Conservation (phyloP, 2,888 invertebrate genomes). For the Noctua fimbriata region DNA sequence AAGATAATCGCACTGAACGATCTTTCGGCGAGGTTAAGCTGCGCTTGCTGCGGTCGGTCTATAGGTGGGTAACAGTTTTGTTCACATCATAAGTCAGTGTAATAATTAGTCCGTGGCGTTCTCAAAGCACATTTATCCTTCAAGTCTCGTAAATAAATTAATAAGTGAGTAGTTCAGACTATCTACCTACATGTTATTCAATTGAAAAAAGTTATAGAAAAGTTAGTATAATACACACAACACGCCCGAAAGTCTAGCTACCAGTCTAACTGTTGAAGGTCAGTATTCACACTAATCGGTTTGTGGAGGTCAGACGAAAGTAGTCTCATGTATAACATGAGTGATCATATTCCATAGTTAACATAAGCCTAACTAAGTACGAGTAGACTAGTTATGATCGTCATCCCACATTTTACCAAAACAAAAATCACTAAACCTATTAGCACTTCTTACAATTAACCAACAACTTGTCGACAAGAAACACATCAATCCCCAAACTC, state of each 20-base stretch:
- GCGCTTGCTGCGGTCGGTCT: not conserved
- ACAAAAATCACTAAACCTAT: slow-evolving; percentile 13
- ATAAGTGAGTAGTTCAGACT: not conserved
- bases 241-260: not conserved
- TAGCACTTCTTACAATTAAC: slow-evolving; percentile 22
- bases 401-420: not conserved
- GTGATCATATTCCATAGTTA: not conserved
- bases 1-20: too few relatives aligned
- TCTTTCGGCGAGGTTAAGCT: not conserved
- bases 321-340: not conserved
- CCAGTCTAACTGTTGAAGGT: not conserved
- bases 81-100: not conserved
- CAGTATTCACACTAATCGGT: not conserved
- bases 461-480: slow-evolving; percentile 37
- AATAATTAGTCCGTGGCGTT: not conserved
- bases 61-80: not conserved
- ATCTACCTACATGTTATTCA: not conserved
- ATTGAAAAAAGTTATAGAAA: not conserved
- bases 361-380: not conserved
- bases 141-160: not conserved
- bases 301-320: not conserved
- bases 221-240: not conserved
- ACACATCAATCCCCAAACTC: slow-evolving; percentile 25
- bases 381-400: not conserved
- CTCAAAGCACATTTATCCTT: not conserved